Conservation (phyloP, 2,797 vertebrate genomes). For the Channa striata region DNA sequence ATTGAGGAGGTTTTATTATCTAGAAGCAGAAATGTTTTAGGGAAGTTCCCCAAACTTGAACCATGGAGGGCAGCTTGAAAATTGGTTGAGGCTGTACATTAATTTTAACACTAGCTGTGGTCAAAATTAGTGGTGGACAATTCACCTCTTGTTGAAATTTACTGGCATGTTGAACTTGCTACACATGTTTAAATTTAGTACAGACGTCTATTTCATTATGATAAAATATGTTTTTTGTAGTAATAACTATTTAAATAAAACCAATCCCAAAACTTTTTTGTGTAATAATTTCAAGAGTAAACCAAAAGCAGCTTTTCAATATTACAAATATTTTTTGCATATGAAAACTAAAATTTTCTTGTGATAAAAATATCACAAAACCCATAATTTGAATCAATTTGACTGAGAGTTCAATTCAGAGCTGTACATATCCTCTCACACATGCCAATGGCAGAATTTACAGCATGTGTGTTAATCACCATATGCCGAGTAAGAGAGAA, state of each 20-base stretch:
- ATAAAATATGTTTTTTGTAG: not conserved
- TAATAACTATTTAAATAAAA: not conserved
- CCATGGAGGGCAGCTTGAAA: constrained; percentile 20
- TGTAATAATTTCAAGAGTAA: not conserved
- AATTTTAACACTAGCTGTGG: constrained; percentile 3
- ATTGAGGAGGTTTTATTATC: no score
- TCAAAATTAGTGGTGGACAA: no score
- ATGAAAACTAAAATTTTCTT: not conserved
- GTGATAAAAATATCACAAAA: constrained; percentile 31
- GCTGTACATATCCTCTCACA: constrained; percentile 65
- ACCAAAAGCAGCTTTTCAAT: not conserved
- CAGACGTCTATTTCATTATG: not conserved
- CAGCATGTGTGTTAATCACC: constrained; percentile 69
- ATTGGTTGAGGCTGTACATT: not conserved
- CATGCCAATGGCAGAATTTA: constrained; percentile 77
- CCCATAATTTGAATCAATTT: constrained; percentile 39
- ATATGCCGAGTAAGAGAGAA: constrained; percentile 75
- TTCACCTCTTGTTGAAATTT: not conserved
- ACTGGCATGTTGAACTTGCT: not conserved
- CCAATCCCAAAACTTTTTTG: not conserved
- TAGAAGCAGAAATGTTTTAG: no score
- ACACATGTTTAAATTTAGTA: not conserved
- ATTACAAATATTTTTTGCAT: not conserved
- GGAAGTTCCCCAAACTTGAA: no score
- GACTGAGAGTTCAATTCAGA: constrained; percentile 50